phyloP scores from a whole-genome alignment of 2,113 vertebrate genomes.

The Chionis minor region DNA sequence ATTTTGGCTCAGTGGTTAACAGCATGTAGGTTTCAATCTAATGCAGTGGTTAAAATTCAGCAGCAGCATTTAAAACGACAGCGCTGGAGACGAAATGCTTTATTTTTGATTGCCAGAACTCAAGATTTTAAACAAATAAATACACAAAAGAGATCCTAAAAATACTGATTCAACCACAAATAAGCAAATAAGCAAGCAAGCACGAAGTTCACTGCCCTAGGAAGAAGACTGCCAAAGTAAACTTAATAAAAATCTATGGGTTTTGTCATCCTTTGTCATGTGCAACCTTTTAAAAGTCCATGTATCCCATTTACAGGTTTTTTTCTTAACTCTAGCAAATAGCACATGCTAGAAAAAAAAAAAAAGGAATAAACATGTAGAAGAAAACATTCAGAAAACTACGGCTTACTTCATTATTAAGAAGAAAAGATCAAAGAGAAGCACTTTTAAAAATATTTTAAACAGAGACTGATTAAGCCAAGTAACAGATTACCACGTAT shows the following conservation, averaged over 20 bases:
- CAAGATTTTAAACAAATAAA: conserved; percentile 69
- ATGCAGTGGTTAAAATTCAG: conserved; percentile 81
- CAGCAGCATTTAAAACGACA: conserved; percentile 71
- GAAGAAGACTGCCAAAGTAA: conserved; percentile 45
- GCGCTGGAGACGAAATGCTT: conserved; percentile 67
- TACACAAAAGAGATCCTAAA: conserved; percentile 49
- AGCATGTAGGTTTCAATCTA: conserved; percentile 80
- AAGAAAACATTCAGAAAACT: background rate
- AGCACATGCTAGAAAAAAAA: background rate
- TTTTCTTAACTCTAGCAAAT: background rate
- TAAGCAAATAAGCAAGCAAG: conserved; percentile 59
- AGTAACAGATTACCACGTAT: background rate
- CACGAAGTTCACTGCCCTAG: conserved; percentile 28
- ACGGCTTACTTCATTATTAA: background rate
- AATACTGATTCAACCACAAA: conserved; percentile 53
- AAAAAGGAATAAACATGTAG: background rate
- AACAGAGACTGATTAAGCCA: background rate
- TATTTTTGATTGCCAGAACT: conserved; percentile 65
- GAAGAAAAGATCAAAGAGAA: background rate
- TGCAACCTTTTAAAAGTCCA: conserved; percentile 18
- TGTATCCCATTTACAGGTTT: background rate
- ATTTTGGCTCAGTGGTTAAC: conserved; percentile 82
- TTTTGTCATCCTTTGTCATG: conserved; percentile 21
- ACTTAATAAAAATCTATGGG: conserved; percentile 32
- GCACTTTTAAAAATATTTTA: background rate